Evolutionary conservation across 2,797 vertebrate genomes (phyloP), one percentile per base, ranked within the genome.

Genomic region (Corythornis leucogaster): DNA sequence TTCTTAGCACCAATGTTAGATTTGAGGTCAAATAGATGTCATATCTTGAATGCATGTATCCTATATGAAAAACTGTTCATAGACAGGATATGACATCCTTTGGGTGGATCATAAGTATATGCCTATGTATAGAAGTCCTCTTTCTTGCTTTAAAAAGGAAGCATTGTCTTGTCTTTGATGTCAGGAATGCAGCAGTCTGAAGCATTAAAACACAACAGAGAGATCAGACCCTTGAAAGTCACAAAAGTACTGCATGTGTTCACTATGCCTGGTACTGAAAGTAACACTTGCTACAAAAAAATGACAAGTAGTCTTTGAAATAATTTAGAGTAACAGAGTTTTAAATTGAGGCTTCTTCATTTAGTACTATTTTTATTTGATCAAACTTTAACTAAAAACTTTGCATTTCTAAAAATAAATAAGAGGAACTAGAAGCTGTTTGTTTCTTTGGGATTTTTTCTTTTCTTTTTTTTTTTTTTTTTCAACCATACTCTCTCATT

Each of bases 401-500:
- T 78, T 84, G 17, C 73, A 87, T 92, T 91, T 95, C 84, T 83
- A 90, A 90, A 92, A 86, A 92, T 87, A 92, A 87, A 91, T 86
- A 78, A 54, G 48, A 68, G 13, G 19, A 73, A 20, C 9, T 76
- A 66, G 21, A 91, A 88, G 28, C 3, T 25, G 19, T 20, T 43
- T 63, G 24, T 30, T 46, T 57, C 73, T 58, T 69, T 50, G 31
- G 33, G 9, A 4, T 8, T 3, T 18, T 11, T 21, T 33, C 28
- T 43, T 35, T 64, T 16, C n/a, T 22, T 45, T 67, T 26, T 25
- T 46, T 43, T 46, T 43, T 66, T 58, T 70, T 46, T 38, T 51
- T 16, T 5, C n/a, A 70, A 93, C 63, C 12, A 54, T 74, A 61
- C 20, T 70, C 42, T 67, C 35, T 92, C 20, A 24, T 91, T 96